A percentile compares a stretch with the other conserved stretches of the same genome.
phyloP scores from a whole-genome alignment of 2,113 vertebrate genomes.

The Etheostoma spectabile region DNA sequence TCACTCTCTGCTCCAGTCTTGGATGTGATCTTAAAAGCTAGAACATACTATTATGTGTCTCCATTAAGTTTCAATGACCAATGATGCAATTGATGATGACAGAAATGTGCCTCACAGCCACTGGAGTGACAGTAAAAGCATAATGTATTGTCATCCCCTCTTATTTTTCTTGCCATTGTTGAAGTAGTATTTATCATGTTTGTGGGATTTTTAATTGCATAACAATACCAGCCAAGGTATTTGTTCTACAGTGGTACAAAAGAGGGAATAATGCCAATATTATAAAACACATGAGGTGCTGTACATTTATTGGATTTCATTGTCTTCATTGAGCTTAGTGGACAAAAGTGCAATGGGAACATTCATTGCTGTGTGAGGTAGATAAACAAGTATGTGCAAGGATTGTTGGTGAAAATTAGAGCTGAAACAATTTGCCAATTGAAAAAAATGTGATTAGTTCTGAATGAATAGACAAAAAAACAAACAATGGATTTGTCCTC shows the following conservation, averaged over 20 bases:
- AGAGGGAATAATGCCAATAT: neutral
- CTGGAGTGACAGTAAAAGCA: constrained; percentile 9
- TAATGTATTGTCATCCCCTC: neutral
- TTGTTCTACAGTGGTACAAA: neutral
- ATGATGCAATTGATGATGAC: constrained; percentile 43
- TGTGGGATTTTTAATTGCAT: neutral
- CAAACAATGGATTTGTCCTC: neutral
- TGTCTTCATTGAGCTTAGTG: neutral
- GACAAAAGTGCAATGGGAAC: neutral
- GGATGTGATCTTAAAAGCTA: constrained; percentile 45
- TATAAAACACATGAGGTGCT: too few relatives aligned
- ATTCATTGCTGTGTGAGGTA: neutral
- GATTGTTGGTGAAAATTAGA: neutral
- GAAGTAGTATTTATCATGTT: neutral
- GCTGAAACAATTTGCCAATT: neutral
- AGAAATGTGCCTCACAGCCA: constrained; percentile 17
- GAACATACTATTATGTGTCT: constrained; percentile 15
- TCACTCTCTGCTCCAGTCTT: constrained; percentile 39
- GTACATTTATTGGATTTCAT: neutral
- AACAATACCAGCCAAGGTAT: neutral
- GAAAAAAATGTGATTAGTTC: neutral
- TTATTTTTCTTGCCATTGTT: neutral
- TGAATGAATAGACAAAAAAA: neutral
- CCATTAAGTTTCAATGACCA: constrained; percentile 51
- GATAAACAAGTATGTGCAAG: neutral